Percentiles rank a stretch among this genome's conserved stretches.
Conservation (phyloP, 64 coral and sea anemone genomes). For the Pocillopora verrucosa region DNA sequence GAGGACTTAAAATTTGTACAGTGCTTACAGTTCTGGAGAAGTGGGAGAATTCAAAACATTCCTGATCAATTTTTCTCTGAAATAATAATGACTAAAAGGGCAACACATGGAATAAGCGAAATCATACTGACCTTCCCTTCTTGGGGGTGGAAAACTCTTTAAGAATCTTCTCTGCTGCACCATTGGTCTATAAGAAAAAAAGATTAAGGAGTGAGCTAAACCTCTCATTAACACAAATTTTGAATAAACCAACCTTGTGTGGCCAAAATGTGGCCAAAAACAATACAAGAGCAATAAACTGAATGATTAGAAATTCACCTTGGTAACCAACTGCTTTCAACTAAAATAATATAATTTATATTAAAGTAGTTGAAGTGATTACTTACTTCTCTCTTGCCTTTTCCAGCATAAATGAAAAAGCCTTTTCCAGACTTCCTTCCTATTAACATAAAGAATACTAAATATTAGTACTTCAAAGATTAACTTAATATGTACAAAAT, state of each 20-base stretch:
- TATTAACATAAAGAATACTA: background rate
- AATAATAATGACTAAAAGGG: too few relatives aligned
- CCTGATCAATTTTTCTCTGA: too few relatives aligned
- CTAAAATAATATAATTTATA: background rate
- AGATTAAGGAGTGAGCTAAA: background rate
- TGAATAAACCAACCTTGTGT: too few relatives aligned
- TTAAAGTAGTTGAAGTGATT: background rate
- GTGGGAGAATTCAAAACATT: too few relatives aligned
- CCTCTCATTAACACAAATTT: too few relatives aligned
- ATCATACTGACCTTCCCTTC: constrained; percentile 55
- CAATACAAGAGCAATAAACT: too few relatives aligned
- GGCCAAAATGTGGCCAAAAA: too few relatives aligned
- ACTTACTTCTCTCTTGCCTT: constrained; percentile 82
- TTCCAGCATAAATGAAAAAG: constrained; percentile 78
- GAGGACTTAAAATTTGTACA: too few relatives aligned
- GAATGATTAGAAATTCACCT: too few relatives aligned
- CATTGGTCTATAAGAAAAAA: constrained; percentile 41
- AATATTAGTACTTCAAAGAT: background rate
- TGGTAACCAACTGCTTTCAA: too few relatives aligned
- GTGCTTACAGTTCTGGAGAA: too few relatives aligned
- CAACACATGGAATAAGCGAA: background rate
- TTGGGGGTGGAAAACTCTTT: constrained; percentile 54
- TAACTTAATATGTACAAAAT: background rate
- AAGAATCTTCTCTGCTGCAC: constrained; percentile 61
- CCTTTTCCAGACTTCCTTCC: constrained; percentile 89